Base-by-base conservation (phyloP, 2,797 vertebrate species). In the Leptoclinus maculatus region DNA sequence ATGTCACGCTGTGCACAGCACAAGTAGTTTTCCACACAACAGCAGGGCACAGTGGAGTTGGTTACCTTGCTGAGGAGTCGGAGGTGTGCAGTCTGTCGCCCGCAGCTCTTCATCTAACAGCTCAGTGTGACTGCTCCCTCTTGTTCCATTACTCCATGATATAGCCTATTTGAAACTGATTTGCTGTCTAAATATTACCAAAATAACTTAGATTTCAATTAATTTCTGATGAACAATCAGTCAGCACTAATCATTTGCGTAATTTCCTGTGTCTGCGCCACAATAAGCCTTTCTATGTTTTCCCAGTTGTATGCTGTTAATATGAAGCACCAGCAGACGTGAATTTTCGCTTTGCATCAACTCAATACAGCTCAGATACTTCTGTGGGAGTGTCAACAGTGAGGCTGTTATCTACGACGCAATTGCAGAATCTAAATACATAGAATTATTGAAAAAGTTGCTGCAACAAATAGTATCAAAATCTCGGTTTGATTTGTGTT, bases 61-160 rank as follows among this genome's bases (percentile, higher is more conserved):
- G 43, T 65, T 68, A 71, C 47, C 66, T 51, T 41, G n/a, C 72
- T 53, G 5, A 71, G 59, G 57, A 38, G 39, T 57, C 57, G 29
- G 68, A 82, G 70, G 49, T 62, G 51, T 71, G 25, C 9, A 64
- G 23, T 62, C 23, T 58, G 60, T 66, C 16, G 29, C 72, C 64
- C 21, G 47, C 56, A 73, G 41, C 65, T 57, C 58, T 57, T 69
- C 54, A 59, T 75, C 29, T 17, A 54, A 19, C 25, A 56, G 32
- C 51, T 38, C 54, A 56, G 39, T 27, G 14, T 60, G 56, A 32
- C 49, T 38, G 53, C 51, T 23, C n/a, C 41, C 16, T 62, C 64
- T 53, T 56, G 19, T 72, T 54, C 38, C 17, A 41, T 68, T 39
- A 51, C 34, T 47, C 19, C 8, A 34, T 62, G 54, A 7, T 36